phyloP scores from a whole-genome alignment of 2,113 vertebrate species.

The Ochotona curzoniae region DNA sequence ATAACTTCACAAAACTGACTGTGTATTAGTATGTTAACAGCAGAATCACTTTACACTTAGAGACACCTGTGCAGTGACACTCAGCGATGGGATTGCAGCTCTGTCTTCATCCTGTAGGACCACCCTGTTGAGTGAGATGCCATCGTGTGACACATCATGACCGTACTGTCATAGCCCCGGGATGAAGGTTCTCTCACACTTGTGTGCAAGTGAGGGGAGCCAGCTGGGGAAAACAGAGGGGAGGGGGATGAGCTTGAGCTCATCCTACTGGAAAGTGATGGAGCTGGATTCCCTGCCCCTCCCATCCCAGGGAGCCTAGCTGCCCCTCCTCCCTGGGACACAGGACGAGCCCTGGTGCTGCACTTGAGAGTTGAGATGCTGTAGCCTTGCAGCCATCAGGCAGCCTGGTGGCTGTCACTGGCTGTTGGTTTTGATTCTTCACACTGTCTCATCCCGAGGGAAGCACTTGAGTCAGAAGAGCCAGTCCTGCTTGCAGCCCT shows the following conservation, averaged over 20 bases:
- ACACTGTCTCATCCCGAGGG: background rate
- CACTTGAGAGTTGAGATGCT: background rate
- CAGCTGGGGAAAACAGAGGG: too few relatives aligned
- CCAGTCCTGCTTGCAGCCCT: background rate
- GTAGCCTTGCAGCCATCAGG: background rate
- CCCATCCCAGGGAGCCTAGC: background rate
- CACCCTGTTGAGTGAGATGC: too few relatives aligned
- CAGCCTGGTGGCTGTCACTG: background rate
- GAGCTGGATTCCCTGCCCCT: too few relatives aligned
- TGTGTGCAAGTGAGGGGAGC: too few relatives aligned
- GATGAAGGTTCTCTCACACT: background rate
- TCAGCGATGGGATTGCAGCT: too few relatives aligned
- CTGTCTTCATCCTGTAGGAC: too few relatives aligned
- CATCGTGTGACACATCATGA: too few relatives aligned
- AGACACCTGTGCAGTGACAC: background rate
- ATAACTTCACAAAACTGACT: background rate
- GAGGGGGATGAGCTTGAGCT: background rate
- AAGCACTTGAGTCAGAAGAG: background rate
- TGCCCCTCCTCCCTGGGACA: background rate
- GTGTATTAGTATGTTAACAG: background rate
- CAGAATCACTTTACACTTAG: background rate
- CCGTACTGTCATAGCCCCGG: too few relatives aligned
- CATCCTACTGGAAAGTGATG: background rate
- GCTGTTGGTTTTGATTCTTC: background rate
- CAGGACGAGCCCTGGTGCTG: background rate